phyloP scores from a whole-genome alignment of 2,888 invertebrate species.

The Augochlorella aurata region DNA sequence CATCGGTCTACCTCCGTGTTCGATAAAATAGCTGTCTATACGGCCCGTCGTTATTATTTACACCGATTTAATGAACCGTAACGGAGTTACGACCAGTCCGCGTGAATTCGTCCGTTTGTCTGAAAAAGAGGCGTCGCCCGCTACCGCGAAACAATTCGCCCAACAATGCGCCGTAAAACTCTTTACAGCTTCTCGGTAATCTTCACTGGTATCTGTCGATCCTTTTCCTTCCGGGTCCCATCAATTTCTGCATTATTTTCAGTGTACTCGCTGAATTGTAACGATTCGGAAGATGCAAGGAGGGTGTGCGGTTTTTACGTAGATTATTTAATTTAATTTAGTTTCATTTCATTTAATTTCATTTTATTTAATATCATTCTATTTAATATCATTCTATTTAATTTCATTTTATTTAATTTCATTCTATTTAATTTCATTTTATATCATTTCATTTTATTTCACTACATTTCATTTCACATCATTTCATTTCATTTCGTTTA shows the following conservation, averaged over 20 bases:
- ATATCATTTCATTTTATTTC: no score
- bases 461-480: no score
- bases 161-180: not conserved
- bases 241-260: not conserved
- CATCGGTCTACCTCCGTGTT: conserved; percentile 68
- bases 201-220: not conserved
- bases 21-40: conserved; percentile 69
- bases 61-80: conserved; percentile 62
- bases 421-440: no score
- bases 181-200: not conserved
- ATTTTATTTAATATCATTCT: no score
- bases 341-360: no score
- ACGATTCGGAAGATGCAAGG: not conserved
- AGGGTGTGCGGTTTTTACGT: no score
- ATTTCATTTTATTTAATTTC: no score
- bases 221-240: not conserved
- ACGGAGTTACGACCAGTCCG: conserved; percentile 31
- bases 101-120: conserved; percentile 22
- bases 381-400: no score
- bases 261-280: not conserved
- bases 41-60: conserved; percentile 57
- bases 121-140: conserved; percentile 1
- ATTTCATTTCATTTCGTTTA: no score
- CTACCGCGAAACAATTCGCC: conserved; percentile 4
- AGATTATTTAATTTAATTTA: no score